A percentile compares a stretch with the other conserved stretches of the same genome.
phyloP scores from a whole-genome alignment of 1,140 invertebrate species.

The Drosophila orosa region DNA sequence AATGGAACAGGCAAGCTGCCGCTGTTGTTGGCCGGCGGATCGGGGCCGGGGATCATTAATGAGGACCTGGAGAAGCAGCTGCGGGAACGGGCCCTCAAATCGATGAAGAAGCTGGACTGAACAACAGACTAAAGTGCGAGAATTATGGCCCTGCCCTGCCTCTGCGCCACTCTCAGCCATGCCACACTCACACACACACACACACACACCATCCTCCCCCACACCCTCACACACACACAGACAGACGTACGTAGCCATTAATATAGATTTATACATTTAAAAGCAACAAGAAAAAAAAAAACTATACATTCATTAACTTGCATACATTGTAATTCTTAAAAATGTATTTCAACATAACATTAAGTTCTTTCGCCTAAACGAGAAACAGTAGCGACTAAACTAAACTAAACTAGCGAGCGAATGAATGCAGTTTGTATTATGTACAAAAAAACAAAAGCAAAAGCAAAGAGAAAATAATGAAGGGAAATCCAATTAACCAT shows the following conservation, averaged over 20 bases:
- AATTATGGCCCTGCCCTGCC: conserved; percentile 22
- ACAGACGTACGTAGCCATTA: conserved; percentile 73
- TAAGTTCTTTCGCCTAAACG: conserved; percentile 67
- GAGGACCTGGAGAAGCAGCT: conserved; percentile 94
- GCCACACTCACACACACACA: conserved; percentile 5
- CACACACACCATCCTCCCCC: conserved; percentile 7
- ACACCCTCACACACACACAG: conserved; percentile 10
- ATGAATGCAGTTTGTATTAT: conserved; percentile 74
- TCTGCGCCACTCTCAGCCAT: conserved; percentile 16
- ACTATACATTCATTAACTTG: conserved; percentile 67
- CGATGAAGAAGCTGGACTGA: conserved; percentile 86
- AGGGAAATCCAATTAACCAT: conserved; percentile 37
- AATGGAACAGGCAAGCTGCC: conserved; percentile 58
- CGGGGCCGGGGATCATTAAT: conserved; percentile 86
- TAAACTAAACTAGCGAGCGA: conserved; percentile 42
- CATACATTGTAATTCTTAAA: conserved; percentile 66
- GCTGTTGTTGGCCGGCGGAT: conserved; percentile 86
- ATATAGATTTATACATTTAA: conserved; percentile 57
- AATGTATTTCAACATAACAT: conserved; percentile 70
- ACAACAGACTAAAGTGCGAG: conserved; percentile 39
- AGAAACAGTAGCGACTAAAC: conserved; percentile 39
- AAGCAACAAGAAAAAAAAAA: too few species aligned
- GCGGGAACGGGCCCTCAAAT: conserved; percentile 92
- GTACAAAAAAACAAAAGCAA: conserved; percentile 60
- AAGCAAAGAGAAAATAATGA: neutral